Evolutionary conservation across 2,113 vertebrate species (phyloP).

Genomic region (Lagopus muta): DNA sequence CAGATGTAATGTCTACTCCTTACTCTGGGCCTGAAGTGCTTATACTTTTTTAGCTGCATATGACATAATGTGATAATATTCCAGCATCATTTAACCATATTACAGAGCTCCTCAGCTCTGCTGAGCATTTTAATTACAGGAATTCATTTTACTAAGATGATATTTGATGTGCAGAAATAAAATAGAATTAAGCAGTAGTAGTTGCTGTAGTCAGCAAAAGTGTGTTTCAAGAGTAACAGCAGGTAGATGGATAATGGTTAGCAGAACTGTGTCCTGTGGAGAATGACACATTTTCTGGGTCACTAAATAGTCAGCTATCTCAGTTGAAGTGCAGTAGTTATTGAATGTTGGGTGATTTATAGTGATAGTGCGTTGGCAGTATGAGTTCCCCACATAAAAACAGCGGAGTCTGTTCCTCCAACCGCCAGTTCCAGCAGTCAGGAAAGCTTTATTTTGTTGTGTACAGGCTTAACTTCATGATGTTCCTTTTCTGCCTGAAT

Average conservation of each 20-base stretch:
- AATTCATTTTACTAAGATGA: conserved; percentile 61
- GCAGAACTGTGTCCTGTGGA: not conserved
- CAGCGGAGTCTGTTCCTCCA: not conserved
- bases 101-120: conserved; percentile 32
- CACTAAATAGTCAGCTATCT: not conserved
- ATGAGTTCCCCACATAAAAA: conserved; percentile 18
- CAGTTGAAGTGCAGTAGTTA: conserved; percentile 24
- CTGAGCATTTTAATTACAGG: conserved; percentile 61
- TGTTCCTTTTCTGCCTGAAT: not conserved
- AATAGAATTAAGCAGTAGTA: conserved; percentile 41
- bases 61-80: conserved; percentile 18
- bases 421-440: not conserved
- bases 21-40: not conserved
- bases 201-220: conserved; percentile 54
- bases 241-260: conserved; percentile 33
- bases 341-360: conserved; percentile 21
- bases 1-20: not conserved
- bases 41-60: not conserved
- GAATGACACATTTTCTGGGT: conserved; percentile 45
- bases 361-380: not conserved
- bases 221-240: not conserved
- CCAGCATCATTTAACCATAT: conserved; percentile 35
- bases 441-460: not conserved
- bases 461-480: not conserved
- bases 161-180: conserved; percentile 62